A percentile compares a stretch with the other conserved stretches of the same genome.
Conservation (phyloP, 2,797 vertebrate genomes). For the Arnoldichthys spilopterus region DNA sequence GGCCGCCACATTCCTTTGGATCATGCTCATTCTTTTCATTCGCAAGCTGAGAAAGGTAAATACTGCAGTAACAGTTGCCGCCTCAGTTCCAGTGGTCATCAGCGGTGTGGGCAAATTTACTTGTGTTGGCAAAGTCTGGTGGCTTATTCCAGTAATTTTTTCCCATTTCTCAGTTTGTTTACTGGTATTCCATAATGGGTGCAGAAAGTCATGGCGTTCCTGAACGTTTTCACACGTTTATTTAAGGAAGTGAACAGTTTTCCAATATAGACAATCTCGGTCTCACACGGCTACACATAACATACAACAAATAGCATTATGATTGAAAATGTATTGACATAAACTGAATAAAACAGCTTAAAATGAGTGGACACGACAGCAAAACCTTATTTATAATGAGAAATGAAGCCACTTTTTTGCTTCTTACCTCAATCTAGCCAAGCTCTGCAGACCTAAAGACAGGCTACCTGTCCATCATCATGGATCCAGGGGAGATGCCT, state of each 20-base stretch:
- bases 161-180: constrained; percentile 4
- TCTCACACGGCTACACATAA: background rate
- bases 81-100: background rate
- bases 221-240: background rate
- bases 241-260: background rate
- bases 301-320: background rate
- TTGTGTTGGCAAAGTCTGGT: background rate
- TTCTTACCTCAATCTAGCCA: constrained; percentile 65
- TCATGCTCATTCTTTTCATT: constrained; percentile 93
- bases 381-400: background rate
- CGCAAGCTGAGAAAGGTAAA: constrained; percentile 91
- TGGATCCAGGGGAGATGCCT: constrained; percentile 92
- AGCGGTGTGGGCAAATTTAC: background rate
- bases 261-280: no score
- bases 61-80: background rate
- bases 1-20: constrained; percentile 92
- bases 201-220: background rate
- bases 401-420: background rate
- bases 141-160: background rate
- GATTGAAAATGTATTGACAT: background rate
- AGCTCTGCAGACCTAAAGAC: constrained; percentile 90
- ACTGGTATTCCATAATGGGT: background rate
- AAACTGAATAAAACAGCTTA: no score
- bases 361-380: no score
- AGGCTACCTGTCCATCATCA: constrained; percentile 92